Conservation (phyloP, 2,888 invertebrate species). For the Dolomedes plantarius region DNA sequence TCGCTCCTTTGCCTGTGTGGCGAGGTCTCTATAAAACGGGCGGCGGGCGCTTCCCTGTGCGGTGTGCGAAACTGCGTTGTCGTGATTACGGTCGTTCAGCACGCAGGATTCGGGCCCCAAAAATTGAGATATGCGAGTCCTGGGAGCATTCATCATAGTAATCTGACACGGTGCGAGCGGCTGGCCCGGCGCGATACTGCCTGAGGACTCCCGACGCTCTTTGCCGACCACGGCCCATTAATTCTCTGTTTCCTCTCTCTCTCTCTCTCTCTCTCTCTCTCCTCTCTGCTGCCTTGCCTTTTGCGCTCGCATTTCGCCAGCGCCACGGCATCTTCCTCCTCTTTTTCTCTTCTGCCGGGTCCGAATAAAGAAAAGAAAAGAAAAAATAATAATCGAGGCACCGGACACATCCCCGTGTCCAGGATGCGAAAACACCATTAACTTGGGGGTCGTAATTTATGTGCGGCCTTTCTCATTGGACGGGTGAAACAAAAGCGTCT, state of each 20-base stretch:
- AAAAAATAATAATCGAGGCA: neutral
- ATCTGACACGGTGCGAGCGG: constrained; percentile 68
- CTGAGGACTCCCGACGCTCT: constrained; percentile 23
- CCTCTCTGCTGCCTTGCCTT: too few relatives aligned
- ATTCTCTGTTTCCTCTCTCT: constrained; percentile 40
- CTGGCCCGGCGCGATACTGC: constrained; percentile 71
- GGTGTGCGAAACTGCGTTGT: constrained; percentile 43
- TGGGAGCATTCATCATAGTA: constrained; percentile 72
- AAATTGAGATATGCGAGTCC: constrained; percentile 72
- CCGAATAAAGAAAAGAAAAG: neutral
- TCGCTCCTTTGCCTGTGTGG: constrained; percentile 10
- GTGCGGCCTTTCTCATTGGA: constrained; percentile 44
- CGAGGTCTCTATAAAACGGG: constrained; percentile 69
- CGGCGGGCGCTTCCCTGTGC: constrained; percentile 23
- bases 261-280: neutral
- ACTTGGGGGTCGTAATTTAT: constrained; percentile 44
- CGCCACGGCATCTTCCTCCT: neutral
- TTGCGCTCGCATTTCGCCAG: neutral
- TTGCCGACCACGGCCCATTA: constrained; percentile 67
- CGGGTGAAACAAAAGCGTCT: constrained; percentile 14
- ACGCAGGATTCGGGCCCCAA: constrained; percentile 58
- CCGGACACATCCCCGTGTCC: constrained; percentile 31
- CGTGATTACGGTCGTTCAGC: constrained; percentile 64
- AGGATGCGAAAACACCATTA: constrained; percentile 35
- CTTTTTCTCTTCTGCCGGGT: constrained; percentile 9